Base-by-base conservation (phyloP, 2,888 invertebrate genomes). In the Hydropsyche betteni region DNA sequence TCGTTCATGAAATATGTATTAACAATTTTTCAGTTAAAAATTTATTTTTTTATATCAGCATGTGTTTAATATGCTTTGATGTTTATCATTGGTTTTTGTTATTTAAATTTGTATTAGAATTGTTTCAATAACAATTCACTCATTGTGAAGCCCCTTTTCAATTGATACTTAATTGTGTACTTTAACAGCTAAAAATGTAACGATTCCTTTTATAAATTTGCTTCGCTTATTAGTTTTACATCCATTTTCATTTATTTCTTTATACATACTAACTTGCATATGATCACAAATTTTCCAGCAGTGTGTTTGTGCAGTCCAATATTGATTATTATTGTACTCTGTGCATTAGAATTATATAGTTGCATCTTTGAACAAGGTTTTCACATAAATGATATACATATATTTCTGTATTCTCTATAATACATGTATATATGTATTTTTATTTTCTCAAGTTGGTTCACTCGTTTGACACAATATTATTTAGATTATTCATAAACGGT, bases 251-350 rank as follows among this genome's bases (percentile, higher is more conserved):
- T 55, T n/a, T 16, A 55, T 55, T n/a, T 55, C n/a, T 14, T n/a
- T 58, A 16, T 58, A 53, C 12, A 16, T 69, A 72, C 72, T 72
- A 72, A 72, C 72, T 44, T 8, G 58, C 58, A 72, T 50, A 33
- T 44, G 24, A 70, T 53, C 53, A 53, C 33, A 44, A 34, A 33
- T 70, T 70, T 70, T 70, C 52, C 36, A 72, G 44, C 38, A 72
- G 38, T 72, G 58, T 72, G 72, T 69, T 76, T 79, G 77, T 79
- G 79, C 77, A 77, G 79, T 79, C 79, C 79, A 79, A 79, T 79
- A 79, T 79, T 79, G 79, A 79, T 79, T 76, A 73, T 74, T 64
- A n/a, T 36, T 36, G 34, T 64, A 64, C 34, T 64, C 10, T 36
- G 34, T 34, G 34, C 24, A 58, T 64, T 64, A 64, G 64, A 36